Conservation (phyloP, 1,140 invertebrate genomes). For the Bombus fervidus region DNA sequence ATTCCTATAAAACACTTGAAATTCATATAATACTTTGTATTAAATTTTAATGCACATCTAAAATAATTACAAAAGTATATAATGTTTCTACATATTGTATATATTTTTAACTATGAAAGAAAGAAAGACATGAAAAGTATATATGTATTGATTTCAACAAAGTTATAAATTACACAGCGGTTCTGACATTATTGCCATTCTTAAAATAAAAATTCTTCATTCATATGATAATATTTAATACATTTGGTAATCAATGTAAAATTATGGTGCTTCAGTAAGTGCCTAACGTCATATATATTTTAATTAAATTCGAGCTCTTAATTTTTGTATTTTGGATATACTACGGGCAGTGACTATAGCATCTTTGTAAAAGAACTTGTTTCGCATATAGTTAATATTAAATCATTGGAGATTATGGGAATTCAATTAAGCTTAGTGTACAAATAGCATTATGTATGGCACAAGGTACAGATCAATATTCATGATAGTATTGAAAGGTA, state of each 20-base stretch:
- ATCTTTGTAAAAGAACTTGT: conserved; percentile 55
- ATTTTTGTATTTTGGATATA: conserved; percentile 45
- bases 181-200: conserved; percentile 20
- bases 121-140: background rate
- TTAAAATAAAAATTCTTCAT: conserved; percentile 14
- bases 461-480: conserved; percentile 57
- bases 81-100: background rate
- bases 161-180: background rate
- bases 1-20: background rate
- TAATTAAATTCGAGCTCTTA: conserved; percentile 31
- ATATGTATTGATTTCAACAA: background rate
- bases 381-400: conserved; percentile 39
- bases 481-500: conserved; percentile 27
- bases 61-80: conserved; percentile 10
- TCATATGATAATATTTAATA: background rate
- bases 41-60: background rate
- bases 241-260: background rate
- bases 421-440: conserved; percentile 51
- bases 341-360: conserved; percentile 69
- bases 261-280: background rate
- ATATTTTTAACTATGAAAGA: background rate
- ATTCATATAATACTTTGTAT: background rate
- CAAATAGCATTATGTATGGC: conserved; percentile 56
- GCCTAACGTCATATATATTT: conserved; percentile 34
- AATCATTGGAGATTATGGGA: conserved; percentile 39